Evolutionary conservation across 2,888 invertebrate genomes (phyloP).

Genomic region (Metacarcinus magister): DNA sequence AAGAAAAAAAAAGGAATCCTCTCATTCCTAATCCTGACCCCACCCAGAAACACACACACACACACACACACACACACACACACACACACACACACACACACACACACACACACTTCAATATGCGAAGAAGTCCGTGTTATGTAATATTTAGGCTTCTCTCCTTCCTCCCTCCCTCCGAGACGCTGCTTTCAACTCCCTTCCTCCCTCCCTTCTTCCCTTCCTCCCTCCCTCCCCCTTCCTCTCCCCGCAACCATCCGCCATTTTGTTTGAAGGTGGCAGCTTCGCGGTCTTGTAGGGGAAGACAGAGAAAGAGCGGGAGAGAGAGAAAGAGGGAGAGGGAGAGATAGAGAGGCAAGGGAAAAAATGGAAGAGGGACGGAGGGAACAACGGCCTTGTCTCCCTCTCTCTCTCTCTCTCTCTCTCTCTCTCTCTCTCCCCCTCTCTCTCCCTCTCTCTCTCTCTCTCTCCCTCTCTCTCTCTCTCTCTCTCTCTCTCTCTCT

Average conservation of each 20-base stretch:
- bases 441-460: slow-evolving; percentile 36
- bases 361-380: slow-evolving; percentile 16
- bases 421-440: slow-evolving; percentile 28
- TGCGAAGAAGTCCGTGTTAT: background rate
- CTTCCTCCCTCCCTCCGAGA: slow-evolving; percentile 5
- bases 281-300: slow-evolving; percentile 29
- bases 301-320: slow-evolving; percentile 7
- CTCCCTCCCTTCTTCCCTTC: background rate
- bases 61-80: slow-evolving; percentile 26
- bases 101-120: slow-evolving; percentile 33
- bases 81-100: slow-evolving; percentile 36
- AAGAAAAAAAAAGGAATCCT: background rate
- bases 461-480: background rate
- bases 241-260: slow-evolving; percentile 31
- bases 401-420: background rate
- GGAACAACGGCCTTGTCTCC: background rate
- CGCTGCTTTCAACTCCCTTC: slow-evolving; percentile 16
- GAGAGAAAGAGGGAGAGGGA: background rate
- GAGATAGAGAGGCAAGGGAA: background rate
- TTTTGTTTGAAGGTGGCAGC: slow-evolving; percentile 27
- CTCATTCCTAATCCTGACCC: background rate
- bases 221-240: background rate
- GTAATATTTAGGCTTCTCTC: slow-evolving; percentile 34
- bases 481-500: background rate
- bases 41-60: background rate